Evolutionary conservation across 2,888 invertebrate genomes (phyloP).

Genomic region (Dicyrtoma fusca): DNA sequence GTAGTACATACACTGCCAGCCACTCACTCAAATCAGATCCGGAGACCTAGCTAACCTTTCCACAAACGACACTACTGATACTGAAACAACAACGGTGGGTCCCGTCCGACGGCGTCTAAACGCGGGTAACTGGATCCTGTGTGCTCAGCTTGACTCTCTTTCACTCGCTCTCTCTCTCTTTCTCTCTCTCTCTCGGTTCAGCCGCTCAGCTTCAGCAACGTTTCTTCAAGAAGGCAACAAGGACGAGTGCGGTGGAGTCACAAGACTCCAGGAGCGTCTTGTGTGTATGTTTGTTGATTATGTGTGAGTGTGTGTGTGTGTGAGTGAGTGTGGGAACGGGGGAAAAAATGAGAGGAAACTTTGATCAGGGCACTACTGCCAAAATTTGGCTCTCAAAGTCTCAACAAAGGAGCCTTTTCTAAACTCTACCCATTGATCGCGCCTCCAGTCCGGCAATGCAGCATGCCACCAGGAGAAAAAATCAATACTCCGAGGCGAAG

Average conservation of each 20-base stretch:
- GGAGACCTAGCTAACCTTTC: too few relatives aligned
- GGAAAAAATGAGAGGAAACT: background rate
- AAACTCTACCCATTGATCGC: slow-evolving; percentile 22
- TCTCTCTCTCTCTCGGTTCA: too few relatives aligned
- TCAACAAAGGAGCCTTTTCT: slow-evolving; percentile 12
- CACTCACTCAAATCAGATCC: too few relatives aligned
- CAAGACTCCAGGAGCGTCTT: too few relatives aligned
- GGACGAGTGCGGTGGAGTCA: too few relatives aligned
- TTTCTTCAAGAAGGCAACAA: slow-evolving; percentile 9
- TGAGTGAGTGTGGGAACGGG: background rate
- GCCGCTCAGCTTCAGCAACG: too few relatives aligned
- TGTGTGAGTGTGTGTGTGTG: background rate
- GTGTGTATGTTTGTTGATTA: background rate
- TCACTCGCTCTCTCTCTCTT: background rate
- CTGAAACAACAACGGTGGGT: too few relatives aligned
- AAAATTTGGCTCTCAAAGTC: slow-evolving; percentile 15
- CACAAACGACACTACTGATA: too few relatives aligned
- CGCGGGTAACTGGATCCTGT: too few relatives aligned
- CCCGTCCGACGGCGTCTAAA: too few relatives aligned
- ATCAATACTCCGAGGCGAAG: slow-evolving; percentile 23
- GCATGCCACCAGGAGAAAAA: slow-evolving; percentile 15
- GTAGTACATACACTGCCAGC: too few relatives aligned
- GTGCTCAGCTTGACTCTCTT: background rate
- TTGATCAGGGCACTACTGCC: slow-evolving; percentile 15
- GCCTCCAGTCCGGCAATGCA: slow-evolving; percentile 25